A percentile compares a stretch with the other conserved stretches of the same genome.
Evolutionary conservation across 2,113 vertebrate species (phyloP).

Genomic region (Podarcis raffonei): DNA sequence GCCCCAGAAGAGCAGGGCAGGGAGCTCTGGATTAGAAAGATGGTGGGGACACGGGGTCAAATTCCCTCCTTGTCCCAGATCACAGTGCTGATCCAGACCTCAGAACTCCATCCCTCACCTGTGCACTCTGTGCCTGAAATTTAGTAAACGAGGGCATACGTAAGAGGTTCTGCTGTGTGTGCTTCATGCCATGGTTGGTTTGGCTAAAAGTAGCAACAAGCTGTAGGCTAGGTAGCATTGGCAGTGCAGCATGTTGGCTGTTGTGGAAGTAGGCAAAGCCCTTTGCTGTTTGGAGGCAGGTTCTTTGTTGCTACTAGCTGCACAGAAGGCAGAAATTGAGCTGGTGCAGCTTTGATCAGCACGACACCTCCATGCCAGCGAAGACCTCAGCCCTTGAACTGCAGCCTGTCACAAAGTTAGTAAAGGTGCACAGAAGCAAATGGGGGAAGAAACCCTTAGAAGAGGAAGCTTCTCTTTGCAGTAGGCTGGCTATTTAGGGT

Average conservation of each 20-base stretch:
- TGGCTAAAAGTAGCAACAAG: not conserved
- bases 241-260: not conserved
- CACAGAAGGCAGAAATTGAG: not conserved
- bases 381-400: not conserved
- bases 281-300: not conserved
- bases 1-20: not conserved
- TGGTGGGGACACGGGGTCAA: no score
- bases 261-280: not conserved
- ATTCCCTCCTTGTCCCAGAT: no score
- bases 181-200: not conserved
- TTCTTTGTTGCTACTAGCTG: not conserved
- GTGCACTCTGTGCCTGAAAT: no score
- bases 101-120: no score
- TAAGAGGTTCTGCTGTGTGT: not conserved
- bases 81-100: no score
- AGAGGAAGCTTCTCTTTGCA: not conserved
- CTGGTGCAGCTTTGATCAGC: not conserved
- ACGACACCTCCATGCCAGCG: not conserved
- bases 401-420: not conserved
- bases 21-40: not conserved
- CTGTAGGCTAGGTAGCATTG: not conserved
- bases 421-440: not conserved
- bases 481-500: not conserved
- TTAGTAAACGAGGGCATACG: no score
- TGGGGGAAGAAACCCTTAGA: not conserved